phyloP scores from a whole-genome alignment of 2,888 invertebrate species.

The Helleia helle region DNA sequence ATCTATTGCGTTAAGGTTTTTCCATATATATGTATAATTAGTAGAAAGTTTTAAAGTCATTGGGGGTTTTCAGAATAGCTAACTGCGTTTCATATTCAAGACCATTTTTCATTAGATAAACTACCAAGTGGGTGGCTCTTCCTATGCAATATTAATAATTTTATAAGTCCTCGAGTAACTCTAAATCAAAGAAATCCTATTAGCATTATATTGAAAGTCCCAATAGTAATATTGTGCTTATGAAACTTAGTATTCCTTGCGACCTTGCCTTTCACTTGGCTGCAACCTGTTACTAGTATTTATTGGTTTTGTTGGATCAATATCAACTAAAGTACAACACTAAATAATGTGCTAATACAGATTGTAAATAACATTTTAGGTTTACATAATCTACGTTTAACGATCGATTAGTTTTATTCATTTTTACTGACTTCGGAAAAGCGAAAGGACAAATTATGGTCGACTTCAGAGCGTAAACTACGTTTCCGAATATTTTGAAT shows the following conservation, averaged over 20 bases:
- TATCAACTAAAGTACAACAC: neutral
- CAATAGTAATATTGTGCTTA: constrained; percentile 1
- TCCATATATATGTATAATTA: too few relatives aligned
- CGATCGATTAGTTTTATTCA: too few relatives aligned
- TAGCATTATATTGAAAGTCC: neutral
- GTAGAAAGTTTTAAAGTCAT: too few relatives aligned
- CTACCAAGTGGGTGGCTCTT: neutral
- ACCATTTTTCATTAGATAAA: too few relatives aligned
- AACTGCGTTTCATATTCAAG: neutral
- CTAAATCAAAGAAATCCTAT: constrained; percentile 2
- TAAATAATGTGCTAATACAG: constrained; percentile 1
- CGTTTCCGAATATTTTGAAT: too few relatives aligned
- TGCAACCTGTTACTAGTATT: constrained; percentile 8
- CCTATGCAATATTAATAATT: constrained; percentile 2
- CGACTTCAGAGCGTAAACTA: too few relatives aligned
- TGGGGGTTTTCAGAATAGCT: too few relatives aligned
- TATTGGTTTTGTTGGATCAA: constrained; percentile 5
- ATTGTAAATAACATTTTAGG: neutral
- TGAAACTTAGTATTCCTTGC: constrained; percentile 8
- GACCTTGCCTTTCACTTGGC: constrained; percentile 8
- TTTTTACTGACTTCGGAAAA: too few relatives aligned
- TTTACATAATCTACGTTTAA: neutral
- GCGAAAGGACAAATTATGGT: too few relatives aligned
- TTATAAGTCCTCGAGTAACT: neutral
- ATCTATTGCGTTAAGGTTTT: neutral